Percentiles rank a stretch among this genome's conserved stretches.
These are phyloP conservation scores for Trichosurus vulpecula DNA, from an alignment of 2,797 vertebrate genomes.

Conservation along the genomic window DNA sequence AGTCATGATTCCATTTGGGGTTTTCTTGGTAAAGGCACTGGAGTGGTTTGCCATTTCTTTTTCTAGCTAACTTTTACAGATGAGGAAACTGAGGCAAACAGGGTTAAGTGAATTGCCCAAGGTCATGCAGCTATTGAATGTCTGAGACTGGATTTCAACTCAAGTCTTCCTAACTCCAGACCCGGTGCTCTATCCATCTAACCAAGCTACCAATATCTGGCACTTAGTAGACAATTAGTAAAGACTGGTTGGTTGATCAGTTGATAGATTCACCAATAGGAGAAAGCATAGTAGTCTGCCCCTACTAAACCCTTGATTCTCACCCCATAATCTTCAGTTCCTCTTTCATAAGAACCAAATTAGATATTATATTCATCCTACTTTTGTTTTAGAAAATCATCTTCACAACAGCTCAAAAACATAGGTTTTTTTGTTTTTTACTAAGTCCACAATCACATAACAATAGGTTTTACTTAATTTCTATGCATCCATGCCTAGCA, in stretches of 20 bases:
- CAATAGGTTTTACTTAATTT: no score
- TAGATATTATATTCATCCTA: not conserved
- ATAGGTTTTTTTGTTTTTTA: not conserved
- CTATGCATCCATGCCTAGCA: no score
- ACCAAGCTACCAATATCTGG: not conserved
- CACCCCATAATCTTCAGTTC: not conserved
- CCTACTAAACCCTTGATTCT: not conserved
- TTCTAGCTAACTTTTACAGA: no score
- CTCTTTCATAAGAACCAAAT: not conserved
- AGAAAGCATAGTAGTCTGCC: not conserved
- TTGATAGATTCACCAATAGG: no score
- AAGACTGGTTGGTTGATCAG: no score
- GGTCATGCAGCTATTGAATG: not conserved
- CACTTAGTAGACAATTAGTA: not conserved
- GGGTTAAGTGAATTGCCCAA: not conserved
- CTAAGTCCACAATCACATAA: not conserved
- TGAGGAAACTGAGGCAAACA: no score
- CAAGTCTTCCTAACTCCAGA: no score
- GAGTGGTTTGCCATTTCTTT: no score
- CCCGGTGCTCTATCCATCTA: not conserved
- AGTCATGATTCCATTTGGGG: not conserved
- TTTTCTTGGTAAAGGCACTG: no score
- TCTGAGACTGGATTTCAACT: not conserved
- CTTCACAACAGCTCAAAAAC: not conserved
- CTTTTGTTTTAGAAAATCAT: not conserved